A percentile compares a stretch with the other conserved stretches of the same genome.
Conservation (phyloP, 2,888 invertebrate species). For the Ophonus ardosiacus region DNA sequence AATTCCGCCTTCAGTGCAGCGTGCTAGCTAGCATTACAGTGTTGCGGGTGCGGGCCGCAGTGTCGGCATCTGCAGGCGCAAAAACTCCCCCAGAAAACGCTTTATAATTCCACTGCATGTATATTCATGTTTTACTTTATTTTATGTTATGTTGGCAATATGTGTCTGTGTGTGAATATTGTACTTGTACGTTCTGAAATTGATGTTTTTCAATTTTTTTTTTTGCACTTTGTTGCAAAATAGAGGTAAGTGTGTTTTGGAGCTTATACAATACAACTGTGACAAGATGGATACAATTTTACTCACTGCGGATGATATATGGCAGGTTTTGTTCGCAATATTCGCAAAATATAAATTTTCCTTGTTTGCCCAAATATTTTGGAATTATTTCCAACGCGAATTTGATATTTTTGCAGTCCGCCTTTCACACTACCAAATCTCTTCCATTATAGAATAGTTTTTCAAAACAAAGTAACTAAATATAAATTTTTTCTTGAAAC, state of each 20-base stretch:
- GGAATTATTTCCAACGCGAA: not conserved
- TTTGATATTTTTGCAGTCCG: not conserved
- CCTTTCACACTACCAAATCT: not conserved
- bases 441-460: not conserved
- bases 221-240: slow-evolving; percentile 18
- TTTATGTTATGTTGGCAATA: slow-evolving; percentile 48
- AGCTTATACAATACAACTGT: not conserved
- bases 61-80: slow-evolving; percentile 15
- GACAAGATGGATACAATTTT: not conserved
- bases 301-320: not conserved
- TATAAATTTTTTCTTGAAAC: not conserved
- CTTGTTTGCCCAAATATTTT: not conserved
- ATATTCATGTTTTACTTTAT: slow-evolving; percentile 50
- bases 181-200: slow-evolving; percentile 2
- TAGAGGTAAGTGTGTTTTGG: not conserved
- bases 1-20: slow-evolving; percentile 17
- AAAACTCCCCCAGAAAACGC: slow-evolving; percentile 34
- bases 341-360: not conserved
- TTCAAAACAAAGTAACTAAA: not conserved
- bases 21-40: not conserved
- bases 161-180: slow-evolving; percentile 44
- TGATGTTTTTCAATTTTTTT: slow-evolving; percentile 41
- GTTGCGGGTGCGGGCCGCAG: not conserved
- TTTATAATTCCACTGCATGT: slow-evolving; percentile 47
- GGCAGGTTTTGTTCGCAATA: not conserved